These are phyloP conservation scores for Eurois occulta DNA, from an alignment of 2,888 invertebrate species.

Conservation along the genomic window DNA sequence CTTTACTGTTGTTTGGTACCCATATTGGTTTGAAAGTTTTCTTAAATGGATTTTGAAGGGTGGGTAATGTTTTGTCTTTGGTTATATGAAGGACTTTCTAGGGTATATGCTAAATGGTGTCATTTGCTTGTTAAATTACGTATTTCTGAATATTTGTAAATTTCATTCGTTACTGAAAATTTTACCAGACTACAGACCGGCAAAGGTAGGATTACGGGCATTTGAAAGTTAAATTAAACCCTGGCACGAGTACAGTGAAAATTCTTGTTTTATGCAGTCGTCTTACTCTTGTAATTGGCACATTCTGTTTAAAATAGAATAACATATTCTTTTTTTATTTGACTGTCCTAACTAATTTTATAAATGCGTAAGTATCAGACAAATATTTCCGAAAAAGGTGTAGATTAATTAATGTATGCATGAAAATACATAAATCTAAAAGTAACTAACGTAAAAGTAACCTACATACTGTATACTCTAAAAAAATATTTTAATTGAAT, in stretches of 20 bases:
- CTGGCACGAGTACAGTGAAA: neutral
- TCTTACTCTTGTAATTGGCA: neutral
- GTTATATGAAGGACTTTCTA: neutral
- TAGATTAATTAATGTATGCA: neutral
- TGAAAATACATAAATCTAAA: neutral
- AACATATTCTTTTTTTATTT: no score
- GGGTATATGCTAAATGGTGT: neutral
- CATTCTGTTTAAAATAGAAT: neutral
- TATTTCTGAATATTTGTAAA: neutral
- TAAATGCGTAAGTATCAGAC: neutral
- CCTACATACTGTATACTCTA: neutral
- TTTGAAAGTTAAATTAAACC: constrained; percentile 3
- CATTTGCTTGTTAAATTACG: constrained; percentile 2
- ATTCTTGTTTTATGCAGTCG: neutral
- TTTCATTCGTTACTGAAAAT: neutral
- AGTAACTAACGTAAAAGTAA: no score
- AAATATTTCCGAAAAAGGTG: neutral
- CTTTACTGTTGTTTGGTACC: constrained; percentile 47
- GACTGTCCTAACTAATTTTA: neutral
- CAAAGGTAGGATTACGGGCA: neutral
- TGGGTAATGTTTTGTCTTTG: constrained; percentile 8
- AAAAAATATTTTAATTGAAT: no score
- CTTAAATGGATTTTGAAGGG: constrained; percentile 10
- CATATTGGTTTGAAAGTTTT: constrained; percentile 49
- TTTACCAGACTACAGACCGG: neutral